Evolutionary conservation across 2,797 vertebrate species (phyloP).

Genomic region (Chelonia mydas): DNA sequence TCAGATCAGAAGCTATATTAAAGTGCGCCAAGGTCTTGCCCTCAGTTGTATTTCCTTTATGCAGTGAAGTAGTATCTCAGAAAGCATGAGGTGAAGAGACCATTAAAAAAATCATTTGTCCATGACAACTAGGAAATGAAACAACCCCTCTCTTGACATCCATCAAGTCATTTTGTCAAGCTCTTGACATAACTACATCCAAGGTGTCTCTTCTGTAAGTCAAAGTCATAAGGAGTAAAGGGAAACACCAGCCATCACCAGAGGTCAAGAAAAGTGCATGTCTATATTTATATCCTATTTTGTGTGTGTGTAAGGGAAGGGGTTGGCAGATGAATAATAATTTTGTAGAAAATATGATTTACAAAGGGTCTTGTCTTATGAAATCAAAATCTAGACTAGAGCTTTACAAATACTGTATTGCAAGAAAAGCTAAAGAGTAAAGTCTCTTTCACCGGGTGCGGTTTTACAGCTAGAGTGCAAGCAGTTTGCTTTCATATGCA

Average conservation of each 20-base stretch:
- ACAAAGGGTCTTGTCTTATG: background rate
- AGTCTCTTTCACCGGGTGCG: background rate
- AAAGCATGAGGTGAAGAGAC: background rate
- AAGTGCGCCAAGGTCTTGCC: constrained; percentile 3
- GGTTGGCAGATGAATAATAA: background rate
- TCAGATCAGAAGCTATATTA: background rate
- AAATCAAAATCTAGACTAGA: background rate
- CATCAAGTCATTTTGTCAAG: constrained; percentile 20
- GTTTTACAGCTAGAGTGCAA: background rate
- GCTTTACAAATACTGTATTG: background rate
- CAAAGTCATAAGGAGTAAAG: background rate
- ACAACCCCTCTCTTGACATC: background rate
- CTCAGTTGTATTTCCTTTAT: constrained; percentile 33
- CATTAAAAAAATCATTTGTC: constrained; percentile 41
- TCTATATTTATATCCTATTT: background rate
- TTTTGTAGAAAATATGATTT: background rate
- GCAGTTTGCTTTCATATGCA: background rate
- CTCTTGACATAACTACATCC: constrained; percentile 1
- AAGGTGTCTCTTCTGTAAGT: background rate
- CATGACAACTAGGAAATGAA: constrained; percentile 47
- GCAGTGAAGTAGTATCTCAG: constrained; percentile 21
- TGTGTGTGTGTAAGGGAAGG: background rate
- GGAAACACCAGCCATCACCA: background rate
- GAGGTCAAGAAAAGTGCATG: constrained; percentile 9
- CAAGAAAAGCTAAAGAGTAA: background rate